phyloP scores from a whole-genome alignment of 1,140 invertebrate species.

The Macrobrachium nipponense region DNA sequence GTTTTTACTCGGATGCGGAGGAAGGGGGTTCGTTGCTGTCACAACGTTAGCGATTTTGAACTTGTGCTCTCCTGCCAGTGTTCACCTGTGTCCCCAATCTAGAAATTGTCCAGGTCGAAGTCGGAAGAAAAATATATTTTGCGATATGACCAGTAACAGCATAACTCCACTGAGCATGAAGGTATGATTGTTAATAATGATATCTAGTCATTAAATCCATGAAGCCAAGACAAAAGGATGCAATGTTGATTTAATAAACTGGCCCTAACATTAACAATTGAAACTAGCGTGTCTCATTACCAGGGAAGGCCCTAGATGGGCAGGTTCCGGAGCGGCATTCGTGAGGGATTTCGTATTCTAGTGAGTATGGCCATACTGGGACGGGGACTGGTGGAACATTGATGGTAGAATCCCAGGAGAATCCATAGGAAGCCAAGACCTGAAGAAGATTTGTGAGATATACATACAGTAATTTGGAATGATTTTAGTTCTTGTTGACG shows the following conservation, averaged over 20 bases:
- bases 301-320: slow-evolving; percentile 89
- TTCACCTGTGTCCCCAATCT: too few relatives aligned
- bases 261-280: not conserved
- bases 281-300: slow-evolving; percentile 68
- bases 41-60: too few relatives aligned
- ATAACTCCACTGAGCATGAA: too few relatives aligned
- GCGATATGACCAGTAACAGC: too few relatives aligned
- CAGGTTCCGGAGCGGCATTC: slow-evolving; percentile 93
- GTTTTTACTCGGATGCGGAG: too few relatives aligned
- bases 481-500: too few relatives aligned
- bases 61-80: too few relatives aligned
- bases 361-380: slow-evolving; percentile 94
- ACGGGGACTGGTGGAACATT: slow-evolving; percentile 83
- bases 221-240: not conserved
- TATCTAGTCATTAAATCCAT: too few relatives aligned
- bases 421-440: slow-evolving; percentile 90
- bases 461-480: not conserved
- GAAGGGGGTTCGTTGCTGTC: too few relatives aligned
- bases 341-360: slow-evolving; percentile 91
- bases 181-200: too few relatives aligned
- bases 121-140: too few relatives aligned
- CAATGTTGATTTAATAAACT: not conserved
- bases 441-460: slow-evolving; percentile 65
- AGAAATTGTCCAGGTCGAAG: too few relatives aligned
- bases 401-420: slow-evolving; percentile 92